Percentiles rank a stretch among this genome's conserved stretches.
These are phyloP conservation scores for Tarsius wallacei DNA, from an alignment of 2,797 vertebrate species.

Conservation along the genomic window DNA sequence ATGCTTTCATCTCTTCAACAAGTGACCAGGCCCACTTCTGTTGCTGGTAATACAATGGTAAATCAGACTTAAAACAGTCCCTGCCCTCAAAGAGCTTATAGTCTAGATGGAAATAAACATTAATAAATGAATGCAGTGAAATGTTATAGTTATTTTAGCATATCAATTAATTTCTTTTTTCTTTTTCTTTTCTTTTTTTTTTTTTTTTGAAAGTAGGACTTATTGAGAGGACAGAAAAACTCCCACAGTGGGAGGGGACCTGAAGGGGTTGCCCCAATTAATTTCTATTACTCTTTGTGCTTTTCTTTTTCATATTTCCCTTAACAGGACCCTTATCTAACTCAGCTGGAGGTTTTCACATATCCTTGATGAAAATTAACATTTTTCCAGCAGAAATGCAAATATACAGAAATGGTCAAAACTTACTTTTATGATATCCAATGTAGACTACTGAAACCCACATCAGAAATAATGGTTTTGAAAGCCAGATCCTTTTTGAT, in stretches of 20 bases:
- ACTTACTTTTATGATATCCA: not conserved
- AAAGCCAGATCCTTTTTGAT: constrained; percentile 2
- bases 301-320: not conserved
- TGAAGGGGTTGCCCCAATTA: not conserved
- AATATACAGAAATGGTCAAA: not conserved
- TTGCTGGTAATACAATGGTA: not conserved
- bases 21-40: not conserved
- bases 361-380: not conserved
- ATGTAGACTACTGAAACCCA: not conserved
- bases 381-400: constrained; percentile 7
- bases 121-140: not conserved
- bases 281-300: not conserved
- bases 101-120: not conserved
- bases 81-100: not conserved
- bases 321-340: not conserved
- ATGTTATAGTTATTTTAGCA: not conserved
- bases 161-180: not conserved
- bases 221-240: too few relatives aligned
- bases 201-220: too few relatives aligned
- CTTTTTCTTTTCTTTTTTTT: not conserved
- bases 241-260: too few relatives aligned
- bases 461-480: not conserved
- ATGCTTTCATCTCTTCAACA: not conserved
- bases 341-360: not conserved
- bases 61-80: not conserved